Conservation (phyloP, 2,797 vertebrate genomes). For the Tolypeutes matacus region DNA sequence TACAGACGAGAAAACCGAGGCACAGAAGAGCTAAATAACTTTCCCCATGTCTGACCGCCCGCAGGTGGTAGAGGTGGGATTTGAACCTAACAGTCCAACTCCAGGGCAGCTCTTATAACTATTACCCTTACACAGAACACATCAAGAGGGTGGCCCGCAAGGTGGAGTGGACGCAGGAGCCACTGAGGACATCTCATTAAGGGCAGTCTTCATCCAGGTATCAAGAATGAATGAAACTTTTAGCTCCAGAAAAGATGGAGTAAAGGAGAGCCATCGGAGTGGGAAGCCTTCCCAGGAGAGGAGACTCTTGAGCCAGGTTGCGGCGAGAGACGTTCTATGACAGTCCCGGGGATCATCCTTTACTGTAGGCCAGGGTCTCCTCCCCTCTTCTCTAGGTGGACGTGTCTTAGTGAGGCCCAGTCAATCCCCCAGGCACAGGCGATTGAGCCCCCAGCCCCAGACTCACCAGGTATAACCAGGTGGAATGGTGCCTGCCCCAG, state of each 20-base stretch:
- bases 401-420: accelerated
- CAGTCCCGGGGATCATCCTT: background rate
- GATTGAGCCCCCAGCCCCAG: background rate
- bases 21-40: background rate
- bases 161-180: background rate
- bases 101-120: background rate
- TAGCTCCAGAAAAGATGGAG: background rate
- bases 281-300: background rate
- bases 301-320: background rate
- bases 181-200: accelerated
- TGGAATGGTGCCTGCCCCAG: background rate
- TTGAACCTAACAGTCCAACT: background rate
- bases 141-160: accelerated
- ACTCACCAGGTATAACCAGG: background rate
- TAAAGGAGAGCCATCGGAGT: background rate
- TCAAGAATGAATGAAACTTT: background rate
- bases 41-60: background rate
- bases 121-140: accelerated
- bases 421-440: background rate
- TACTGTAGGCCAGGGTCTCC: accelerated
- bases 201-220: background rate
- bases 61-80: background rate
- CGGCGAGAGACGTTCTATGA: background rate
- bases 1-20: background rate
- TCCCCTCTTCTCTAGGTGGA: too few relatives aligned